Evolutionary conservation across 2,113 vertebrate species (phyloP).

Genomic region (Regulus satrapa): DNA sequence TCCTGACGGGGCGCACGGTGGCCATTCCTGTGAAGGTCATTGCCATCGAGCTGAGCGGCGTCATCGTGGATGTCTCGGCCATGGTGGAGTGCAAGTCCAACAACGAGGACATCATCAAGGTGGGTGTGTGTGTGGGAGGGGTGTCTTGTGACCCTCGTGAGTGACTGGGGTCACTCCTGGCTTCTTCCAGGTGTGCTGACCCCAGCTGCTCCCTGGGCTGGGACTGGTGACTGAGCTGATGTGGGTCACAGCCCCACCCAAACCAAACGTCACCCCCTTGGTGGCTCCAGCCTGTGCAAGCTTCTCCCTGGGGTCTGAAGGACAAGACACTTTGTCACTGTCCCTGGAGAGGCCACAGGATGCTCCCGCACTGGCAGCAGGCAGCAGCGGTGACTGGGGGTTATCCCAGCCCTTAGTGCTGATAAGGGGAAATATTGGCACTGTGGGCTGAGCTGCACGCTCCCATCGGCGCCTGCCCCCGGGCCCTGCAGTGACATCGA

Average conservation of each 20-base stretch:
- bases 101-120: constrained; percentile 98
- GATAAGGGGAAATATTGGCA: not conserved
- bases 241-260: not conserved
- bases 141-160: accelerated
- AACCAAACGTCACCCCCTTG: accelerated
- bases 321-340: not conserved
- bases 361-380: not conserved
- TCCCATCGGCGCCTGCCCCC: not conserved
- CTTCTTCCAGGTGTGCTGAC: not conserved
- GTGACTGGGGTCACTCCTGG: not conserved
- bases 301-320: not conserved
- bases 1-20: constrained; percentile 92
- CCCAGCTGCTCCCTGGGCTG: accelerated
- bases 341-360: accelerated
- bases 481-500: not conserved
- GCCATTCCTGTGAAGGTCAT: constrained; percentile 97
- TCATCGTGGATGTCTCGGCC: constrained; percentile 84
- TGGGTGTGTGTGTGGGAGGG: constrained; percentile 52
- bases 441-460: not conserved
- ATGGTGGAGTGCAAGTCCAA: constrained; percentile 90
- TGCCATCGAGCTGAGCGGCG: constrained; percentile 89
- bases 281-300: not conserved
- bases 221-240: not conserved
- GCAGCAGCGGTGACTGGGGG: not conserved
- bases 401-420: not conserved